phyloP scores from a whole-genome alignment of 2,113 vertebrate species.

The Crotalus tigris region DNA sequence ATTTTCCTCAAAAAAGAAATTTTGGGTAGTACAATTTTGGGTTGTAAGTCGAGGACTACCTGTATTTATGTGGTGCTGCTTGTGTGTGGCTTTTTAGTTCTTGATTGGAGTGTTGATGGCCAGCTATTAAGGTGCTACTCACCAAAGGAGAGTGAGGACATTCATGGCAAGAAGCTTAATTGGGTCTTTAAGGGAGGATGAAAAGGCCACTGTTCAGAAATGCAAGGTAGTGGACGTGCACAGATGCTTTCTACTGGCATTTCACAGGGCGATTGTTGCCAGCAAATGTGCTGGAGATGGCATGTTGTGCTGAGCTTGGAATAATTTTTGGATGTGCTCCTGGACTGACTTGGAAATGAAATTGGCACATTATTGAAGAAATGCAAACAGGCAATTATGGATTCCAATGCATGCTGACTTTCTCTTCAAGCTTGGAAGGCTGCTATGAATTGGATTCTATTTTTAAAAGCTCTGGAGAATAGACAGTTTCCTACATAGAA shows the following conservation, averaged over 20 bases:
- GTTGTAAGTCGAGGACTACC: not conserved
- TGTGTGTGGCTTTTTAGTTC: not conserved
- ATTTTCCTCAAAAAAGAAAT: not conserved
- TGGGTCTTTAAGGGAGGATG: not conserved
- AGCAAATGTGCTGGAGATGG: not conserved
- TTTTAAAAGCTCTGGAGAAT: not conserved
- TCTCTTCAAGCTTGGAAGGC: not conserved
- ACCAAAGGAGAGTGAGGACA: conserved; percentile 21
- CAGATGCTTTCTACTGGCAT: not conserved
- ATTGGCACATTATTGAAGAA: not conserved
- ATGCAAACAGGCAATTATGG: not conserved
- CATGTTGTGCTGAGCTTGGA: not conserved
- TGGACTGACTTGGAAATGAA: not conserved
- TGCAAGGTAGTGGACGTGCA: not conserved
- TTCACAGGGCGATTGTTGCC: not conserved
- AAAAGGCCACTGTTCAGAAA: not conserved
- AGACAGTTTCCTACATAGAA: not conserved
- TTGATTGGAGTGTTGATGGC: not conserved
- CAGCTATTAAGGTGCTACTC: not conserved
- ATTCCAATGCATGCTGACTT: not conserved
- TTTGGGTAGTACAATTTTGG: not conserved
- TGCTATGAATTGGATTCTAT: not conserved
- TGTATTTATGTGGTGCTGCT: not conserved
- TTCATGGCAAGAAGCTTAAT: not conserved
- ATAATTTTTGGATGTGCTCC: not conserved